Evolutionary conservation across 2,113 vertebrate genomes (phyloP), one percentile per base, ranked within the genome.

Genomic region (Accipiter cooperii): DNA sequence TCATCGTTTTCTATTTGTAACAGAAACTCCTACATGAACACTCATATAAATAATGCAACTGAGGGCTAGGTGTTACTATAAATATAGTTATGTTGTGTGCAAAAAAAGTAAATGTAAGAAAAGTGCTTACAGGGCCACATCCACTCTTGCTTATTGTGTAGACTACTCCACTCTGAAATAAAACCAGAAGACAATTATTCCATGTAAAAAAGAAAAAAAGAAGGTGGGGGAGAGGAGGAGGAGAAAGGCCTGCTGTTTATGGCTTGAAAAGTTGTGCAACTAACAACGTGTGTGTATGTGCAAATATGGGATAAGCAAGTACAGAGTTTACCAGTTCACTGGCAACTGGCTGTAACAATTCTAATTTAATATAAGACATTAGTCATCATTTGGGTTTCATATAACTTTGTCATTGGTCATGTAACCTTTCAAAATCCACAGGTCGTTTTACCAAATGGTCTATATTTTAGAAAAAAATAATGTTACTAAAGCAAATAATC

Each of bases 51-150:
- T 29, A 47, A 69, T 9, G 26, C 29, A 42, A 49, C 2, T 18
- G 8, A 77, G 73, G 8, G 19, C 25, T 51, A 57, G 22, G 33
- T 71, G 16, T 66, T 79, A 26, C 22, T 82, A 54, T 17, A 24
- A 90, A 63, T 33, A 55, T 2, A 76, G 13, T 76, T 70, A 31
- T 14, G 7, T 24, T 12, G 4, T 21, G 38, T 33, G 19, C 13
- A 84, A 84, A 54, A 70, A 71, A 42, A 49, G 5, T 38, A 74
- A 93, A 71, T 1, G 1, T 47, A 75, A 84, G 44, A 86, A 60
- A 57, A 68, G 18, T 87, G 22, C 97, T 97, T 97, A 98, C 97
- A 83, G 96, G 95, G 51, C 1, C 91, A 84, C 97, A 98, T 63
- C 97, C 96, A 42, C 13, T 85, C 64, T 28, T 87, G 80, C 93